Base-by-base conservation (phyloP, 2,797 vertebrate species). In the Gallirallus australis region DNA sequence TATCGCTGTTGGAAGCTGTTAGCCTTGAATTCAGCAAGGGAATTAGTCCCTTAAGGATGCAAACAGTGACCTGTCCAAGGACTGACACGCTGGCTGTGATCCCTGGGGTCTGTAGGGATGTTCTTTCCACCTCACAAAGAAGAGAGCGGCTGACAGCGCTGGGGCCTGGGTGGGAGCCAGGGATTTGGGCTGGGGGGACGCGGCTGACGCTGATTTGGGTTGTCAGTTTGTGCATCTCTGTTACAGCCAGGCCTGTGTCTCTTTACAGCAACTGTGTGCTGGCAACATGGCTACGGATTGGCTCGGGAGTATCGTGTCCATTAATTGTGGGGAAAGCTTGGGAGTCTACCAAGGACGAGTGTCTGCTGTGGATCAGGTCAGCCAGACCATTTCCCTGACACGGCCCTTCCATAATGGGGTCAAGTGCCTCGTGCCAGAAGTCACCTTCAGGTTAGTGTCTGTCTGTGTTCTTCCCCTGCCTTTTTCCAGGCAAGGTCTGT, bases 321-420 rank as follows among this genome's bases (percentile, higher is more conserved):
- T 99, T 84, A 99, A 99, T 87, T 99, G 99, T 86, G 99, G 99
- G 25, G 98, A 99, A 31, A 99, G 99, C 66, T 88, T 99, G 94
- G 99, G 99, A 33, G 99, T 99, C 11, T 99, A 99, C 97, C 99
- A 99, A 90, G 99, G 99, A 90, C 98, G 99, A 69, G 99, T 99
- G 35, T 99, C 99, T 7, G 99, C 99, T 7, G 99, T 99, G 95
- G 99, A 99, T 71, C 99, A 99, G 97, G 96, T 98, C 96, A 99
- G 98, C 96, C 99, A 99, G 97, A 99, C 99, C 78, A 99, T 99
- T 93, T 99, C 99, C 59, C 98, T 99, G 69, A 99, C 98, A 1
- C 98, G 99, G 50, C 99, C 99, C 72, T 99, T 99, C 94, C 99
- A 99, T 83, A 99, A 99, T 94, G 99, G 99, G 33, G 98, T 99